phyloP scores from a whole-genome alignment of 2,113 vertebrate species.

The Sphyrna mokarran region DNA sequence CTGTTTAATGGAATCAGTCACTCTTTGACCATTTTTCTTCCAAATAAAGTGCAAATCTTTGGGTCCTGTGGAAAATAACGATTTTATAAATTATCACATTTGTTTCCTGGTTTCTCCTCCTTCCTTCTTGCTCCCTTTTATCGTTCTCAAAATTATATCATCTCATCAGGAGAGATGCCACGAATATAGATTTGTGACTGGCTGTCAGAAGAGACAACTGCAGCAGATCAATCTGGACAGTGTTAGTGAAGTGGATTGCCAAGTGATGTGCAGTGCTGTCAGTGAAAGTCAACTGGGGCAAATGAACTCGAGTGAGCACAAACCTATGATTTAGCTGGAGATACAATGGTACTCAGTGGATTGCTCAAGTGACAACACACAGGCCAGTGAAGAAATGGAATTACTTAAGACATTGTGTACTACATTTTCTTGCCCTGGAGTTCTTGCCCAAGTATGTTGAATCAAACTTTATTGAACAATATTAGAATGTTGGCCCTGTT shows the following conservation, averaged over 20 bases:
- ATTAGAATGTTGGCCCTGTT: not conserved
- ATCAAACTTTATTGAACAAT: not conserved
- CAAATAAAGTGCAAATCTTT: constrained; percentile 68
- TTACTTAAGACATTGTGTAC: not conserved
- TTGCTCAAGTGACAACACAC: not conserved
- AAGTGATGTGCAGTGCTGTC: not conserved
- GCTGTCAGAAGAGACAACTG: not conserved
- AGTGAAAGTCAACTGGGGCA: not conserved
- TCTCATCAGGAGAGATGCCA: not conserved
- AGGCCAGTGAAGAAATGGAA: not conserved
- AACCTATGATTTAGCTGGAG: not conserved
- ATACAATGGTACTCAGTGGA: not conserved
- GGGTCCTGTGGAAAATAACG: constrained; percentile 60
- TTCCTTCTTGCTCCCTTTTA: not conserved
- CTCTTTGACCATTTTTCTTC: constrained; percentile 65
- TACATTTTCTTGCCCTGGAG: not conserved
- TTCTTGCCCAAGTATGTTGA: not conserved
- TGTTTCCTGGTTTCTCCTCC: not conserved
- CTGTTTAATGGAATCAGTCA: constrained; percentile 57
- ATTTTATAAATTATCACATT: not conserved
- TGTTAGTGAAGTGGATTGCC: not conserved
- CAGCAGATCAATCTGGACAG: not conserved
- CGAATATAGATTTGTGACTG: not conserved
- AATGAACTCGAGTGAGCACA: not conserved
- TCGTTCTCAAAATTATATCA: not conserved